Conservation (phyloP, 2,113 vertebrate species). For the Parus major region DNA sequence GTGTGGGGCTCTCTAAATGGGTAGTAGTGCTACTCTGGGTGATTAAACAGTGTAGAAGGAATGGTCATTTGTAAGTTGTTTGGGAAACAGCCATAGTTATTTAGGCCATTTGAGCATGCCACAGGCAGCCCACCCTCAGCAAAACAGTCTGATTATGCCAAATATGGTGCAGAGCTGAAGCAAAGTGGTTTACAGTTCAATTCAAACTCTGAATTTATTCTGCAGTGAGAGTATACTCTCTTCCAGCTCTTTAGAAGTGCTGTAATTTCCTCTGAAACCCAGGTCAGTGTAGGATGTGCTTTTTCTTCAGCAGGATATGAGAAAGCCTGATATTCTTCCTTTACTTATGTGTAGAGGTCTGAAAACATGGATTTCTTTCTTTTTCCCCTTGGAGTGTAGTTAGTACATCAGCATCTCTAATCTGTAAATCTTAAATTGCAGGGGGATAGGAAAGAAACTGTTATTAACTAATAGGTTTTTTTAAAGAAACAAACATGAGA, state of each 20-base stretch:
- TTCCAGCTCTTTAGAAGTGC: background rate
- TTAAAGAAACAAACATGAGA: background rate
- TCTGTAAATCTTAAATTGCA: background rate
- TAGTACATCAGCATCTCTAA: background rate
- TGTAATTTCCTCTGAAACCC: slow-evolving; percentile 26
- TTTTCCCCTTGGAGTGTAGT: background rate
- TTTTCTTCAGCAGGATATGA: background rate
- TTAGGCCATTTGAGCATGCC: background rate
- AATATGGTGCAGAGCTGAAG: background rate
- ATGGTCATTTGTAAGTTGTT: background rate
- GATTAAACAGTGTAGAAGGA: background rate
- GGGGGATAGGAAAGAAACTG: background rate
- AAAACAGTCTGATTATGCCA: background rate
- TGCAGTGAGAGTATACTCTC: background rate
- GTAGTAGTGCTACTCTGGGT: background rate
- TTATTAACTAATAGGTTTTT: background rate
- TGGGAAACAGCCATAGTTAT: background rate
- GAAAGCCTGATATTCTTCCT: background rate
- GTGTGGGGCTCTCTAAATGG: background rate
- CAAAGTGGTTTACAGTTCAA: background rate
- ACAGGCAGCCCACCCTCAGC: background rate
- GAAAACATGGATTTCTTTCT: background rate
- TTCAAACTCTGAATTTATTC: background rate
- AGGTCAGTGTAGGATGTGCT: background rate
- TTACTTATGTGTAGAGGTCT: background rate